Evolutionary conservation across 1,140 invertebrate species (phyloP).

Genomic region (Eufriesea mexicana): DNA sequence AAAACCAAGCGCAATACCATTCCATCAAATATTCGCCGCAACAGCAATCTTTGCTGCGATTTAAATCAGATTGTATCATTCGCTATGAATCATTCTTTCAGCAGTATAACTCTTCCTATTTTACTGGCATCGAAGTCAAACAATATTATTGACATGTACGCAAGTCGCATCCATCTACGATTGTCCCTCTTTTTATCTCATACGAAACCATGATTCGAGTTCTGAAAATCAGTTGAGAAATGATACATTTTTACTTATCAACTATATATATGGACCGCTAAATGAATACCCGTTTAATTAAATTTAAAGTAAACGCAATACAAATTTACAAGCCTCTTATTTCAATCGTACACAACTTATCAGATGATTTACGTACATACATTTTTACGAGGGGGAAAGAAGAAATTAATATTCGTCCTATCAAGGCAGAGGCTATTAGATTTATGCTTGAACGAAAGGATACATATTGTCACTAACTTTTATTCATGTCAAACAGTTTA

Average conservation of each 20-base stretch:
- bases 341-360: not conserved
- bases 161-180: too few species aligned
- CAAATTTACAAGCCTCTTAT: not conserved
- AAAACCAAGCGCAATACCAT: not conserved
- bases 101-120: not conserved
- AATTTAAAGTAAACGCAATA: not conserved
- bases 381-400: not conserved
- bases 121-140: not conserved
- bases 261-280: too few species aligned
- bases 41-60: too few species aligned
- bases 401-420: slow-evolving; percentile 44
- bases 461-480: slow-evolving; percentile 14
- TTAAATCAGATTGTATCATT: not conserved
- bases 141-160: not conserved
- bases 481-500: slow-evolving; percentile 62
- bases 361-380: too few species aligned
- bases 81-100: not conserved
- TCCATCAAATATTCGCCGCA: not conserved
- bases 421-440: slow-evolving; percentile 38
- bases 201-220: too few species aligned
- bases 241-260: too few species aligned
- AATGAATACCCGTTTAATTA: not conserved
- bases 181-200: too few species aligned
- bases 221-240: too few species aligned
- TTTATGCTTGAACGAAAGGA: slow-evolving; percentile 39